Conservation (phyloP, 2,113 vertebrate genomes). For the Progne subis region DNA sequence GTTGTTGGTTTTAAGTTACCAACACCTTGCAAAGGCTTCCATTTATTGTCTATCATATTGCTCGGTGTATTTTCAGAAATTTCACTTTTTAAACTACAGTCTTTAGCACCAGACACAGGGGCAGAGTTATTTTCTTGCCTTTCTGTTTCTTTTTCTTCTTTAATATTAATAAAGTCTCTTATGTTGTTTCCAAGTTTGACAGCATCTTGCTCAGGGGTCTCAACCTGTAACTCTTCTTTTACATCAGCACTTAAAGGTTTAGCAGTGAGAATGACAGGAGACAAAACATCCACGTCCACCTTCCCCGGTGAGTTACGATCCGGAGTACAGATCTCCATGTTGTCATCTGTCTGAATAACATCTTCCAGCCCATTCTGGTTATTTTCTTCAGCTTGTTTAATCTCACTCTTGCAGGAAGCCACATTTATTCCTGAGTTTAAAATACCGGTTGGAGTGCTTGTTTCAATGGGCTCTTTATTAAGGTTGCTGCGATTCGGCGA, state of each 20-base stretch:
- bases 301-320: conserved; percentile 77
- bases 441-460: neutral
- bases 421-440: conserved; percentile 52
- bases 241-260: neutral
- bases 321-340: conserved; percentile 89
- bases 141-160: neutral
- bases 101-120: neutral
- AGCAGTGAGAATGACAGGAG: conserved; percentile 12
- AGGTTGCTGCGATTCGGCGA: conserved; percentile 4
- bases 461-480: conserved; percentile 22
- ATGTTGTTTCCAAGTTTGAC: neutral
- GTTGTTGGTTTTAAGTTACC: conserved; percentile 62
- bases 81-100: conserved; percentile 51
- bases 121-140: conserved; percentile 5
- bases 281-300: conserved; percentile 54
- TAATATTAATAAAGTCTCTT: neutral
- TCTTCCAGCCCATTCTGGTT: conserved; percentile 44
- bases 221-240: conserved; percentile 1
- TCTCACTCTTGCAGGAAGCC: conserved; percentile 1
- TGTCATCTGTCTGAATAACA: conserved; percentile 79
- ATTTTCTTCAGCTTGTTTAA: conserved; percentile 45
- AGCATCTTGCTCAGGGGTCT: conserved; percentile 4
- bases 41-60: conserved; percentile 80
- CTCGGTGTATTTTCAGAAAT: conserved; percentile 17
- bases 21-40: conserved; percentile 90